These are phyloP conservation scores for Lycophotia porphyrea DNA, from an alignment of 2,888 invertebrate genomes.

Conservation along the genomic window DNA sequence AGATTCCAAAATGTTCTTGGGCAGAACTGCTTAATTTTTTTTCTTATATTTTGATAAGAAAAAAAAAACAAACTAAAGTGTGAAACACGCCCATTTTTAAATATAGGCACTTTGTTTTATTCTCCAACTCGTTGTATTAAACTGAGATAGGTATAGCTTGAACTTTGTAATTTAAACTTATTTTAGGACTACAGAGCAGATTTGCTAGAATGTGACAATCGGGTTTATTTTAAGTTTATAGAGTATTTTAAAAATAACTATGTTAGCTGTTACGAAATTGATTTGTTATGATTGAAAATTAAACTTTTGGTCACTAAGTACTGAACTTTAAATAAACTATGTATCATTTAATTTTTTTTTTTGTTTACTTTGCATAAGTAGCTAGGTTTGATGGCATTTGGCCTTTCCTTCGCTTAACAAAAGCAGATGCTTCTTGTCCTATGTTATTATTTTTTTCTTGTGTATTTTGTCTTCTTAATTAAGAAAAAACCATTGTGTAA, in stretches of 20 bases:
- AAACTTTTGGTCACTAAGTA: not conserved
- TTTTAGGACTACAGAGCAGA: not conserved
- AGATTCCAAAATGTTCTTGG: not conserved
- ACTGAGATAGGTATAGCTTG: not conserved
- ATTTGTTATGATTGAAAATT: conserved; percentile 1
- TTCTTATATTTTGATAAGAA: not conserved
- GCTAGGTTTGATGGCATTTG: not conserved
- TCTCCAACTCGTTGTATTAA: conserved; percentile 15
- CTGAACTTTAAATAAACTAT: conserved; percentile 10
- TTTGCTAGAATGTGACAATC: conserved; percentile 8
- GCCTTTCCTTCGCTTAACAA: not conserved
- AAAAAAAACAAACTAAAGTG: too few relatives aligned
- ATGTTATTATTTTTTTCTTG: not conserved
- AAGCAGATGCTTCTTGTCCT: not conserved
- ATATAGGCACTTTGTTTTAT: conserved; percentile 13
- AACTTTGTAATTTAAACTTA: not conserved
- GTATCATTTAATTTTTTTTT: not conserved
- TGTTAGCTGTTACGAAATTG: not conserved
- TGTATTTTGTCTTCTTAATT: not conserved
- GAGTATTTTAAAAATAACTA: conserved; percentile 16
- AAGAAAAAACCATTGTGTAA: not conserved
- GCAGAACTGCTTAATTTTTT: not conserved
- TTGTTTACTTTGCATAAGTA: conserved; percentile 5
- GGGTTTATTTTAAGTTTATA: conserved; percentile 23
- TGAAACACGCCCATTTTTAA: not conserved